A percentile compares a stretch with the other conserved stretches of the same genome.
Conservation (phyloP, 2,797 vertebrate genomes). For the Falco columbarius region DNA sequence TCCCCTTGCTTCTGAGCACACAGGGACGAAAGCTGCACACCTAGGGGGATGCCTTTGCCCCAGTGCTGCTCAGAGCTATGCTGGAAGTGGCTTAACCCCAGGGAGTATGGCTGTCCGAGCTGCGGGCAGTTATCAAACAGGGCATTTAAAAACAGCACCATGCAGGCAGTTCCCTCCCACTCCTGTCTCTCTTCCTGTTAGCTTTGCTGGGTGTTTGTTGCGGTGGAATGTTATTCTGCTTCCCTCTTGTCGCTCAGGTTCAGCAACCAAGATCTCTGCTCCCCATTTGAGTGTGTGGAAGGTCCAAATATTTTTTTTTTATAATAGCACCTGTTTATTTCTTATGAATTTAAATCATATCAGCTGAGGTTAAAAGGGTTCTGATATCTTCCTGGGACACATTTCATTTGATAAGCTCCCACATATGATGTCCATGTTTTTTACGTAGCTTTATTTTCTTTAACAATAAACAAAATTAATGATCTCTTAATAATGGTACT, state of each 20-base stretch:
- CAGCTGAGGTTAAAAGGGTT: not conserved
- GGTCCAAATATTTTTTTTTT: not conserved
- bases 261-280: not conserved
- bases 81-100: not conserved
- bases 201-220: not conserved
- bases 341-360: not conserved
- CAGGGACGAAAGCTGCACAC: not conserved
- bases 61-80: not conserved
- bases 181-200: not conserved
- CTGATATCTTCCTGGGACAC: not conserved
- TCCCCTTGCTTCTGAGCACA: not conserved
- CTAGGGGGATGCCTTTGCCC: not conserved
- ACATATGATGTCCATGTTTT: not conserved
- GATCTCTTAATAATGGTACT: not conserved
- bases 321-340: not conserved
- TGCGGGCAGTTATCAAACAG: not conserved
- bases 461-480: not conserved
- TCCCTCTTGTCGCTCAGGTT: not conserved
- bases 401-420: not conserved
- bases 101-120: not conserved
- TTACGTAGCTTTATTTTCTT: not conserved
- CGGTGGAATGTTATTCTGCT: not conserved
- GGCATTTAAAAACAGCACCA: not conserved
- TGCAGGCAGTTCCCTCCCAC: conserved; percentile 13
- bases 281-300: not conserved